Conservation (phyloP, 2,888 invertebrate species). For the Halictus quadricinctus region DNA sequence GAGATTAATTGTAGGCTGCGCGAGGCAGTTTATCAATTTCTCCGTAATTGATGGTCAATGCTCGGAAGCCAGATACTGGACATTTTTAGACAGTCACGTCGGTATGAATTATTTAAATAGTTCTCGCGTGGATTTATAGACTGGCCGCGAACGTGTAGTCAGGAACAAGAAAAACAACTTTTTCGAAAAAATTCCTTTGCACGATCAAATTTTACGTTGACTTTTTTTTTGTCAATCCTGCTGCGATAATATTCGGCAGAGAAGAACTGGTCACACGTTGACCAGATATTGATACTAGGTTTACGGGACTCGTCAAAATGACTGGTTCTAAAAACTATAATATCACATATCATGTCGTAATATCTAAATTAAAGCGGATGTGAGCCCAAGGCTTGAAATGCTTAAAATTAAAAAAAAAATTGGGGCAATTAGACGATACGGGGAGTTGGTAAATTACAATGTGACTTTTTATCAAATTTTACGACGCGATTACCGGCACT, state of each 20-base stretch:
- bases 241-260: neutral
- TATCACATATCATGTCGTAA: neutral
- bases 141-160: neutral
- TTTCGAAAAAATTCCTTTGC: neutral
- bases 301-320: too few relatives aligned
- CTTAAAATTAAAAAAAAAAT: too few relatives aligned
- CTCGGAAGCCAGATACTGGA: neutral
- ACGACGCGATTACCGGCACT: neutral
- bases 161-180: neutral
- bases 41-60: neutral
- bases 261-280: too few relatives aligned
- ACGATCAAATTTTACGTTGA: neutral
- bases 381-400: too few relatives aligned
- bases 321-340: too few relatives aligned
- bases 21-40: conserved; percentile 1
- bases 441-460: neutral
- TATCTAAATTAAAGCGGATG: too few relatives aligned
- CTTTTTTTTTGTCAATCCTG: neutral
- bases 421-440: too few relatives aligned
- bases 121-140: neutral
- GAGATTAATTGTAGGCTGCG: conserved; percentile 2
- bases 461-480: neutral
- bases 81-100: neutral
- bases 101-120: conserved; percentile 10
- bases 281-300: too few relatives aligned